Base-by-base conservation (phyloP, 1,140 invertebrate genomes). In the Sitobion miscanthi region DNA sequence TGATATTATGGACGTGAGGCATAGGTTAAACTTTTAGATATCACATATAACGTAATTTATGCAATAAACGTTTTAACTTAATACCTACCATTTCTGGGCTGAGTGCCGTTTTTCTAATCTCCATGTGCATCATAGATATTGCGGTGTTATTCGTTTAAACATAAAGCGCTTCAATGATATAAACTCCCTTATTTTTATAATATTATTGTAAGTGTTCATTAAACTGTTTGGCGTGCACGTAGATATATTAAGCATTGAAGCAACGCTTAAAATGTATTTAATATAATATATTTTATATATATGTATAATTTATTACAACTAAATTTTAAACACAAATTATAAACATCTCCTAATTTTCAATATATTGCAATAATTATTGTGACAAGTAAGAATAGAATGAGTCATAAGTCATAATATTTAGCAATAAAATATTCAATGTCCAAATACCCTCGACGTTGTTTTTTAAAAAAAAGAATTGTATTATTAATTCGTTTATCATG, bases 21-120 rank as follows among this genome's bases (percentile, higher is more conserved):
- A 38, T 54, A 89, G 14, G 49, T 38, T 25, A 21, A 54, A 54
- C 17, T 89, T 89, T 89, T 38, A 54, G 17, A 35, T 54, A 89
- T 89, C 35, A 23, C 49, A 86, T 86, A 52, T 49, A 54, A 89
- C 25, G n/a, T 54, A 54, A 89, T 89, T 54, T 89, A 89, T 89
- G 30, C 49, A 54, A 89, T 54, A 54, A 54, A n/a, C 87, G 49
- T 89, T 89, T 49, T 54, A 89, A 38, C 17, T 54, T 89, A 89
- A 89, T 89, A 54, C 85, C 30, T 89, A 54, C 85, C 30, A 7
- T 49, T 87, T n/a, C 45, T 30, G 30, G 0, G n/a, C n/a, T 23
- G 47, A 52, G 47, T 11, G 47, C 30, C 5, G 62, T 35, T 88
- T 35, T 88, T 88, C n/a, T 88, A 52, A 88, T 88, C 38, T 52